A percentile compares a stretch with the other conserved stretches of the same genome.
phyloP scores from a whole-genome alignment of 2,797 vertebrate species.

The Miichthys miiuy region DNA sequence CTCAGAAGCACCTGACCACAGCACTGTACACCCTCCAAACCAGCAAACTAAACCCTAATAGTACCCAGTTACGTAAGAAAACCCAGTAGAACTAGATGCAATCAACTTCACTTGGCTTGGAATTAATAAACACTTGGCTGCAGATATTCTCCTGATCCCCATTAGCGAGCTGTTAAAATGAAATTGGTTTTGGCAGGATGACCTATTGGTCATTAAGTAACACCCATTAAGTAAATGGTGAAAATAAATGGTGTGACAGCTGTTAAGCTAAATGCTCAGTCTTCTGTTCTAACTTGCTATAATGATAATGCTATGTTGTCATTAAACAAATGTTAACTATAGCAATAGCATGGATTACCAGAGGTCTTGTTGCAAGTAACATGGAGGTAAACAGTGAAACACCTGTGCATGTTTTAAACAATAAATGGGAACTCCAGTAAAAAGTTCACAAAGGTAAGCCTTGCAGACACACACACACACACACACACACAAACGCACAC shows the following conservation, averaged over 20 bases:
- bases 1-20: conserved; percentile 68
- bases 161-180: background rate
- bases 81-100: conserved; percentile 24
- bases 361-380: background rate
- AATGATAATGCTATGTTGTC: background rate
- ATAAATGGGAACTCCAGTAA: conserved; percentile 8
- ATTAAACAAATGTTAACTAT: background rate
- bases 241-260: background rate
- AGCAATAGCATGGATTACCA: background rate
- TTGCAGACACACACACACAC: background rate
- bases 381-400: background rate
- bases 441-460: conserved; percentile 18
- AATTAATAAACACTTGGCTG: conserved; percentile 31
- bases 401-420: conserved; percentile 27
- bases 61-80: conserved; percentile 13
- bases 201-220: background rate
- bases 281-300: background rate
- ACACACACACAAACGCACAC: background rate
- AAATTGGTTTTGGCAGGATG: background rate
- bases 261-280: background rate
- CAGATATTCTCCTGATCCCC: background rate
- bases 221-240: background rate
- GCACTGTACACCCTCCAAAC: conserved; percentile 33
- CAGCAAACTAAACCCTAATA: conserved; percentile 42
- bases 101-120: conserved; percentile 1